Conservation (phyloP, 2,113 vertebrate genomes). For the Albula goreensis region DNA sequence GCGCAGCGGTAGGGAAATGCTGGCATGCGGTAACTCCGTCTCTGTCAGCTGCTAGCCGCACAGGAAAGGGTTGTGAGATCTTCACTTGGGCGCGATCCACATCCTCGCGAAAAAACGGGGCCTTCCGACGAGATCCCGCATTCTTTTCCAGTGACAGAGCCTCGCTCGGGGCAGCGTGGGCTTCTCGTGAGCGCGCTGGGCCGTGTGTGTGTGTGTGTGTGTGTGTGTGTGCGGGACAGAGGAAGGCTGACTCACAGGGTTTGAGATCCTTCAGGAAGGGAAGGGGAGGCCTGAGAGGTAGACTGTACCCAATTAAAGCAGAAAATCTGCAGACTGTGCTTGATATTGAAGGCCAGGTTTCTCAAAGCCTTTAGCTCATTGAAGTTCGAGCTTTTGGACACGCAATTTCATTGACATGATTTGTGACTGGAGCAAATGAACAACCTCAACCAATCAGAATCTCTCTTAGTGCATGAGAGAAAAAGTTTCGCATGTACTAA, state of each 20-base stretch:
- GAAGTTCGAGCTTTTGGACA: too few relatives aligned
- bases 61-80: conserved; percentile 46
- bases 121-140: not conserved
- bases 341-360: too few relatives aligned
- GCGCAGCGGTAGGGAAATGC: not conserved
- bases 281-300: not conserved
- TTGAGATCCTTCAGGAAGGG: conserved; percentile 59
- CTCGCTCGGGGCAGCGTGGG: not conserved
- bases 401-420: too few relatives aligned
- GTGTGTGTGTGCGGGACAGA: conserved; percentile 32
- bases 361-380: not conserved
- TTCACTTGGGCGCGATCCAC: conserved; percentile 46
- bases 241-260: conserved; percentile 64
- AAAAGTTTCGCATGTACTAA: too few relatives aligned
- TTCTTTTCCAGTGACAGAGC: conserved; percentile 3
- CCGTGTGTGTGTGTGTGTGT: conserved; percentile 7
- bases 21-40: not conserved
- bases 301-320: not conserved
- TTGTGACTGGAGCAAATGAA: too few relatives aligned
- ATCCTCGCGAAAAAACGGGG: not conserved
- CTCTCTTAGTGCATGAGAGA: too few relatives aligned
- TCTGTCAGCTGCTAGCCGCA: not conserved
- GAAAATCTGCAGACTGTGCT: not conserved
- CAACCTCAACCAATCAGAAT: too few relatives aligned
- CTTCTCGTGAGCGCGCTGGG: not conserved